A percentile compares a stretch with the other conserved stretches of the same genome.
Conservation (phyloP, 2,888 invertebrate species). For the Ceratothoa steindachneri region DNA sequence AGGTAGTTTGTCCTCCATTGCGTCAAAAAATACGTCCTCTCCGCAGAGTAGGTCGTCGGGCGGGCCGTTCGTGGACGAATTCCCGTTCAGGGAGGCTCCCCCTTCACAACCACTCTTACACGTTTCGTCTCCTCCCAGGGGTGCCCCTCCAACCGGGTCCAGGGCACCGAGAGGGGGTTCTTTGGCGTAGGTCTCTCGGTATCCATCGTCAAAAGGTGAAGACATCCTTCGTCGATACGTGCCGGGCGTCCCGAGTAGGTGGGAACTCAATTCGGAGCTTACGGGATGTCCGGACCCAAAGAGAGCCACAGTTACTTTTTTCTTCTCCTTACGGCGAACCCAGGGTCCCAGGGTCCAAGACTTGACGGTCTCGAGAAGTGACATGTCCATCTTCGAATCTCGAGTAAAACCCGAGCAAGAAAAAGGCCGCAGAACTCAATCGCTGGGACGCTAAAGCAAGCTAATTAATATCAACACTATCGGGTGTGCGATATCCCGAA, state of each 20-base stretch:
- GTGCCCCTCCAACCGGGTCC: neutral
- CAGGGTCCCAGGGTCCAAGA: conserved; percentile 24
- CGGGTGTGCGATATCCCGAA: too few species aligned
- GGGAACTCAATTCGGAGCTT: conserved; percentile 30
- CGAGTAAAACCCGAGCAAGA: neutral
- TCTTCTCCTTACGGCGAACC: conserved; percentile 18
- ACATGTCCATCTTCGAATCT: conserved; percentile 22
- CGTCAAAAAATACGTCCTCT: neutral
- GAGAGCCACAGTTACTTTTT: conserved; percentile 29
- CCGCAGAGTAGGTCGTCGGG: conserved; percentile 1
- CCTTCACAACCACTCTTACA: neutral
- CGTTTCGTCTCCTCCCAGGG: neutral
- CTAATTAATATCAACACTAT: too few species aligned
- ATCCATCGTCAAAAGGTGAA: conserved; percentile 7
- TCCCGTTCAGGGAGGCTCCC: neutral
- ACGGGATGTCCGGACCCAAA: conserved; percentile 19
- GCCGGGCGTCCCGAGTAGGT: conserved; percentile 32
- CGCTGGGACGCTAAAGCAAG: too few species aligned
- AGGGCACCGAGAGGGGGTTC: neutral
- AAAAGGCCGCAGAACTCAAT: neutral
- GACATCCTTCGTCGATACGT: conserved; percentile 32
- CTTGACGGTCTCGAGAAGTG: conserved; percentile 29
- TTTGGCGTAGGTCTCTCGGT: neutral
- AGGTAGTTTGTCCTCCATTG: neutral
- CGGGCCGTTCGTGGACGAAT: neutral